A percentile compares a stretch with the other conserved stretches of the same genome.
Conservation (phyloP, 2,888 invertebrate genomes). For the Latrodectus elegans region DNA sequence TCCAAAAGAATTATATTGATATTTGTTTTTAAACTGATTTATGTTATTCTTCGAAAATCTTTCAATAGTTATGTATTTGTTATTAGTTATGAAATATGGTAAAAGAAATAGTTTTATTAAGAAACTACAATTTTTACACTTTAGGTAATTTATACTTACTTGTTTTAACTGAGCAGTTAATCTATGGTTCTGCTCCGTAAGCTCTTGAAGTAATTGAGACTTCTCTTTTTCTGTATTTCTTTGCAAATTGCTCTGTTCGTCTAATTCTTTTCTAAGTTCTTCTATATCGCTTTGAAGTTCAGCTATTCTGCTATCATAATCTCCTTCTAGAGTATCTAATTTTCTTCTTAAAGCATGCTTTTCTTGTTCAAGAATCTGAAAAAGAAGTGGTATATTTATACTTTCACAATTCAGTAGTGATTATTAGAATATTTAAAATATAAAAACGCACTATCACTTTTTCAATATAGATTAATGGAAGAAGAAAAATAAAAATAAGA, state of each 20-base stretch:
- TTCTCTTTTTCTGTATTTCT: constrained; percentile 81
- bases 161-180: constrained; percentile 90
- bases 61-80: no score
- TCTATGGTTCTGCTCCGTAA: constrained; percentile 91
- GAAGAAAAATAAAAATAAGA: no score
- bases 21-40: no score
- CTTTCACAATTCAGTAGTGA: not conserved
- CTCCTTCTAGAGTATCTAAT: constrained; percentile 88
- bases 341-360: constrained; percentile 89
- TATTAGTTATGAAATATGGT: no score
- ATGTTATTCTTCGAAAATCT: no score
- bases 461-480: not conserved
- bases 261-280: constrained; percentile 85
- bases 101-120: no score
- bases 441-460: not conserved
- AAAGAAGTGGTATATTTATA: constrained; percentile 68
- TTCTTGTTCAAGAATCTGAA: constrained; percentile 93
- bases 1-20: no score
- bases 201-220: constrained; percentile 85
- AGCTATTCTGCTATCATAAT: constrained; percentile 88
- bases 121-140: no score
- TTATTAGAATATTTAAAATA: not conserved
- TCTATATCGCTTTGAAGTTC: constrained; percentile 92
- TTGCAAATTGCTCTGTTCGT: constrained; percentile 76
- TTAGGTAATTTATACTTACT: constrained; percentile 74